These are phyloP conservation scores for Eriosoma lanigerum DNA, from an alignment of 1,140 invertebrate species.

Conservation along the genomic window DNA sequence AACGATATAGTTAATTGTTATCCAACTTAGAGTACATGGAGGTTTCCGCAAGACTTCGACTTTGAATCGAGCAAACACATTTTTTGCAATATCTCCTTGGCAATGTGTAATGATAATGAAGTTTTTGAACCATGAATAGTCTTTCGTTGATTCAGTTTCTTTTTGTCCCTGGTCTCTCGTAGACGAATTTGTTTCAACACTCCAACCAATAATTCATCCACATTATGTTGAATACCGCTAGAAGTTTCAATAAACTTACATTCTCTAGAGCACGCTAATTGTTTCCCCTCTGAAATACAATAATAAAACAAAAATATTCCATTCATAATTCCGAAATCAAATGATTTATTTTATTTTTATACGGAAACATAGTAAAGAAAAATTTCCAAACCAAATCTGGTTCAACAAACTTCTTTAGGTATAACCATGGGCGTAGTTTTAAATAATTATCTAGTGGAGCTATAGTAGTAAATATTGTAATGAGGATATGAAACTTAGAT, in stretches of 20 bases:
- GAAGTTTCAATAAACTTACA: conserved; percentile 93
- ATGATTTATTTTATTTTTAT: too few species aligned
- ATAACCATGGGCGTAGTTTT: too few species aligned
- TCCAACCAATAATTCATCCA: conserved; percentile 86
- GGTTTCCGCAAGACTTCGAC: conserved; percentile 87
- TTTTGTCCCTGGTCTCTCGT: conserved; percentile 71
- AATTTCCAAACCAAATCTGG: too few species aligned
- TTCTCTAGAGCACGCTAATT: conserved; percentile 78
- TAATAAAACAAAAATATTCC: too few species aligned
- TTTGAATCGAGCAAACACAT: conserved; percentile 84
- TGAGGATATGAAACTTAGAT: too few species aligned
- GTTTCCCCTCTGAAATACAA: conserved; percentile 76
- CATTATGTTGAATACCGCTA: conserved; percentile 86
- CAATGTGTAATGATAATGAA: conserved; percentile 73
- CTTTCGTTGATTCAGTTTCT: conserved; percentile 59
- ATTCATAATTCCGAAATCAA: too few species aligned
- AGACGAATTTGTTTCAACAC: conserved; percentile 81
- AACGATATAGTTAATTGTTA: background rate
- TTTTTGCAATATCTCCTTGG: conserved; percentile 78
- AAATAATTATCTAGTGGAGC: too few species aligned
- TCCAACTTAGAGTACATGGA: conserved; percentile 72
- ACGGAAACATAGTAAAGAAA: too few species aligned
- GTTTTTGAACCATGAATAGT: conserved; percentile 65
- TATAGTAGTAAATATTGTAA: too few species aligned
- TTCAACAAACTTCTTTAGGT: too few species aligned